phyloP scores from a whole-genome alignment of 2,113 vertebrate genomes.

The Fukomys damarensis region DNA sequence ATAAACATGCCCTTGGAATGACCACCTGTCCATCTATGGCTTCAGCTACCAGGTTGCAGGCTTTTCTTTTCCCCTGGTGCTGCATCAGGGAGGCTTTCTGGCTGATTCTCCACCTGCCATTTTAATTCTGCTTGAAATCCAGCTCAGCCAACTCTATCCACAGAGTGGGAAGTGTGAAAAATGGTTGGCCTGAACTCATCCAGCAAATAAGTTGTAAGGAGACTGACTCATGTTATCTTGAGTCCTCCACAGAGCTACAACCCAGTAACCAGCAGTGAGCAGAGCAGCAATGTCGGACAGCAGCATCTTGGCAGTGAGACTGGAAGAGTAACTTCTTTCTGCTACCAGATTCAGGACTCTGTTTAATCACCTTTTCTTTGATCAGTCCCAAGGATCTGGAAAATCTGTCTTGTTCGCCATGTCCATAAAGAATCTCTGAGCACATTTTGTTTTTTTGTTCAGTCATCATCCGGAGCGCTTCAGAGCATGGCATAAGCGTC shows the following conservation, averaged over 20 bases:
- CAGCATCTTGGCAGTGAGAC: rapidly evolving
- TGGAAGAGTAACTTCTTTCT: background rate
- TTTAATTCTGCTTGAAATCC: background rate
- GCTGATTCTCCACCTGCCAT: background rate
- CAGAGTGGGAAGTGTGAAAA: background rate
- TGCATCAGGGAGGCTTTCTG: background rate
- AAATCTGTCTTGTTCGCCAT: background rate
- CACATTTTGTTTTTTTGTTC: background rate
- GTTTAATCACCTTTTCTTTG: background rate
- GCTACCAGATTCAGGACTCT: background rate
- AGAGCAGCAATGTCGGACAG: rapidly evolving
- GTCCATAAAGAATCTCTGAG: background rate
- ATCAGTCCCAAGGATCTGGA: background rate
- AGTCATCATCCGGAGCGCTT: background rate
- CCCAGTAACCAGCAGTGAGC: background rate
- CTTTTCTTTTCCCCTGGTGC: background rate
- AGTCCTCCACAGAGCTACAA: background rate
- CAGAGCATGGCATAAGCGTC: background rate
- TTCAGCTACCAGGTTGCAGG: too few species aligned
- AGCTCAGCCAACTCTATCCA: rapidly evolving
- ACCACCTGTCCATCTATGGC: background rate
- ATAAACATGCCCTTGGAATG: background rate
- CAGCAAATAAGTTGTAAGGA: background rate
- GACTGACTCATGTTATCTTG: rapidly evolving
- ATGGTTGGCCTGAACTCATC: background rate